Evolutionary conservation across 2,888 invertebrate species (phyloP).

Genomic region (Scaptomyza parva): DNA sequence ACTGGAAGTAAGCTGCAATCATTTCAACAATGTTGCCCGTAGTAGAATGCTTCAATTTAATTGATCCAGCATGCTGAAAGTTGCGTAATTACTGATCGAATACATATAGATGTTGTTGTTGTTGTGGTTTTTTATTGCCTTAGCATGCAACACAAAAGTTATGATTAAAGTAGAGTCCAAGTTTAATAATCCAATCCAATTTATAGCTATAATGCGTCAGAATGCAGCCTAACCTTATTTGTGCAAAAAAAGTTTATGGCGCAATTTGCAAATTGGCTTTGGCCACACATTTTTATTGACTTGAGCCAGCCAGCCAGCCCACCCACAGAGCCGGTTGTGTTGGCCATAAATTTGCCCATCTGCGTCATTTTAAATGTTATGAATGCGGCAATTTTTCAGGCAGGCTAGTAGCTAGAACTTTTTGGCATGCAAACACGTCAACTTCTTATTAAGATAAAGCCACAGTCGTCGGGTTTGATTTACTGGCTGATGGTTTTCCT

Average conservation of each 20-base stretch:
- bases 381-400: slow-evolving; percentile 48
- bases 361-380: slow-evolving; percentile 38
- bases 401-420: slow-evolving; percentile 29
- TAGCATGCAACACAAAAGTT: no score
- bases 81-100: slow-evolving; percentile 61
- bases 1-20: slow-evolving; percentile 58
- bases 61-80: slow-evolving; percentile 47
- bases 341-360: slow-evolving; percentile 53
- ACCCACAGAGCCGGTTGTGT: slow-evolving; percentile 23
- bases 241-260: slow-evolving; percentile 50
- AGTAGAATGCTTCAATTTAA: slow-evolving; percentile 55
- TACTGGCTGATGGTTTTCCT: slow-evolving; percentile 16
- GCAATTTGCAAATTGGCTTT: slow-evolving; percentile 69
- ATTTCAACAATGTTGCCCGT: slow-evolving; percentile 60
- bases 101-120: slow-evolving; percentile 4
- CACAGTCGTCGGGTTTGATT: slow-evolving; percentile 44
- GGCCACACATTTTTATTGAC: slow-evolving; percentile 58
- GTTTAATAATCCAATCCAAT: not conserved
- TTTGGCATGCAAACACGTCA: slow-evolving; percentile 74
- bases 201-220: slow-evolving; percentile 24
- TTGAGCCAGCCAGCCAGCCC: slow-evolving; percentile 15
- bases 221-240: slow-evolving; percentile 9
- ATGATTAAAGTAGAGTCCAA: no score
- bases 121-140: no score
- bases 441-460: slow-evolving; percentile 74